Evolutionary conservation across 2,888 invertebrate species (phyloP), one percentile per base, ranked within the genome.

Genomic region (Xanthia icteritia): DNA sequence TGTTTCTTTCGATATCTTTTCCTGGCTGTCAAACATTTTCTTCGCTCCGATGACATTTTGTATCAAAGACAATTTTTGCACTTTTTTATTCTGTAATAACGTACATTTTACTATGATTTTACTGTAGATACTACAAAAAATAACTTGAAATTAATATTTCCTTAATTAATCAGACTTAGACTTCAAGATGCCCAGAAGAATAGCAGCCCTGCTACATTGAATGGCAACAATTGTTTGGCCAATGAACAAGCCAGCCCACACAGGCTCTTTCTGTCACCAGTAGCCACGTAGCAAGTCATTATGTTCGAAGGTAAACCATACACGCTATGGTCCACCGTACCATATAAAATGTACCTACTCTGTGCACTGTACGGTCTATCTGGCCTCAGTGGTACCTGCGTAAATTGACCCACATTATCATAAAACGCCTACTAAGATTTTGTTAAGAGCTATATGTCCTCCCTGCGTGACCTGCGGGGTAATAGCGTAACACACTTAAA

Each of bases 21-120:
- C 78, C 68, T 68, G 76, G 60, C 72, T 86, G 77, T 83, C 86
- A 86, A 84, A 76, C 82, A 84, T 82, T 84, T 83, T 85, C 74
- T 83, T 84, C 71, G 77, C 76, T 68, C 56, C 39, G 23, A 56
- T 77, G 81, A 82, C 83, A n/a, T 67, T 71, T 60, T 13, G 5
- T 36, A 42, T 66, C 84, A 78, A 23, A 69, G 75, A 73, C 74
- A 86, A 36, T 72, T 77, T 73, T 63, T 54, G 48, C 27, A 23
- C 9, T 27, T 64, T 69, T 82, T 84, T 79, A 42, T 65, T 73
- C 67, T 68, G 54, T 27, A 68, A 64, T 31, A 39, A 39, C 39
- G 45, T 48, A 66, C 13, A 31, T 8, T 42, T 42, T 42, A 42
- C 11, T 42, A 42, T 42, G 42, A 36, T 65, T 60, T 36, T 9